Evolutionary conservation across 1,140 invertebrate species (phyloP).

Genomic region (Drosophila athabasca): DNA sequence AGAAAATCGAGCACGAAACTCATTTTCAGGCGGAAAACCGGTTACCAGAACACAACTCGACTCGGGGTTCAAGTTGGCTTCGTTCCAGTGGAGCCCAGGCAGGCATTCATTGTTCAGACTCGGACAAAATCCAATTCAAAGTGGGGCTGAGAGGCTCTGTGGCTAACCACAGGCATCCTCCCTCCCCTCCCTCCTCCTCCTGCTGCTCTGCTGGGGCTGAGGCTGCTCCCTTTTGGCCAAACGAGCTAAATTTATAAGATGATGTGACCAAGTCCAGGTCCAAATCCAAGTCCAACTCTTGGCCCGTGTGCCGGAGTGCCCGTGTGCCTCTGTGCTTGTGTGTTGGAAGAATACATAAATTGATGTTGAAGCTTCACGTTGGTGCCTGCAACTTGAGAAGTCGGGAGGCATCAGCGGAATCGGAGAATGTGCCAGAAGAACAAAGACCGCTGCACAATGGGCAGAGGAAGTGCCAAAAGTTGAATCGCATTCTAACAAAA

Average conservation of each 20-base stretch:
- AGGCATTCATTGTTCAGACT: slow-evolving; percentile 29
- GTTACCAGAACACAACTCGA: slow-evolving; percentile 39
- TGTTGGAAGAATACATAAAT: slow-evolving; percentile 78
- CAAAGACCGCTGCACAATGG: slow-evolving; percentile 34
- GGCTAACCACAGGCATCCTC: slow-evolving; percentile 74
- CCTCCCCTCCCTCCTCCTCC: slow-evolving; percentile 14
- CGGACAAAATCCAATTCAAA: slow-evolving; percentile 42
- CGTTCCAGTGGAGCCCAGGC: slow-evolving; percentile 16
- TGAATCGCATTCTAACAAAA: neutral
- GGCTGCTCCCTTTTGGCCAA: slow-evolving; percentile 48
- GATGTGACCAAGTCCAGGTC: slow-evolving; percentile 63
- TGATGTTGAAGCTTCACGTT: slow-evolving; percentile 65
- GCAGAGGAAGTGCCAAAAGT: slow-evolving; percentile 6
- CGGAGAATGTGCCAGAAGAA: slow-evolving; percentile 33
- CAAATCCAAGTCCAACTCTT: slow-evolving; percentile 4
- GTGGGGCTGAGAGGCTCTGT: slow-evolving; percentile 41
- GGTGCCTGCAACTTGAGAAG: slow-evolving; percentile 65
- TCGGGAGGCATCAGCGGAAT: slow-evolving; percentile 20
- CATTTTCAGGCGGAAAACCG: slow-evolving; percentile 33
- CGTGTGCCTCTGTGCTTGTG: slow-evolving; percentile 20
- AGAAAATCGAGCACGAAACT: slow-evolving; percentile 46
- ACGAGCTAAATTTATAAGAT: slow-evolving; percentile 79
- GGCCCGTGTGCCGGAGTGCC: neutral
- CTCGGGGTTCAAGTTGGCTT: slow-evolving; percentile 15
- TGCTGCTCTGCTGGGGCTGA: neutral